Base-by-base conservation (phyloP, 2,797 vertebrate species). In the Pantherophis vulpinus region DNA sequence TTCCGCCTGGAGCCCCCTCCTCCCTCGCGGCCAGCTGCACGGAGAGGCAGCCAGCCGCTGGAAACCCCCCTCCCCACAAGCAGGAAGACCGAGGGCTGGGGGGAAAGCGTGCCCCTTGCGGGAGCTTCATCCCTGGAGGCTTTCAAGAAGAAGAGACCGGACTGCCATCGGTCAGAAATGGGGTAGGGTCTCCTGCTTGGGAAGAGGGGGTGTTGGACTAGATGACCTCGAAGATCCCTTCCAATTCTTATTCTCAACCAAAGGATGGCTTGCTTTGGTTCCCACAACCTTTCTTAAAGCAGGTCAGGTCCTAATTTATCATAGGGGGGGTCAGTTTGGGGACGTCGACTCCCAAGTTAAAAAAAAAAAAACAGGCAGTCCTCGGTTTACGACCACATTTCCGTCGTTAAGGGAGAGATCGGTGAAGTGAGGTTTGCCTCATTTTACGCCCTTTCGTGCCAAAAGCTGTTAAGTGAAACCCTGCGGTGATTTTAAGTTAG, bases 1-100 rank as follows among this genome's bases (percentile, higher is more conserved):
- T 91, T 93, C 93, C 93, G 90, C 90, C 90, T 55, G 63, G 37
- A 29, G 61, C 79, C 51, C 92, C 59, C 89, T 63, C 92, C 88
- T 51, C 79, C 37, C 54, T 42, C 63, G 8, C 32, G n/a, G 89
- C 89, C 93, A 93, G 93, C 90, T 93, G 93, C 93, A 56, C 42
- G 23, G 16, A 88, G 93, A 60, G 16, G 66, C 92, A 58, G 92
- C 89, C 89, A 70, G 89, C 47, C 92, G 3, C 86, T 25, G 88
- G 37, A 20, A 61, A 51, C 37, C 55, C 92, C 58, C 88, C 88
- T 47, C 70, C 70, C 55, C 47, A 54, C 1, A 4, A 16, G 27
- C 11, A 42, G n/a, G 70, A 74, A 74, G 32, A 16, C 59, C 55
- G 54, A 10, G n/a, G n/a, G 55, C 18, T 18, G 61, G 8, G 29